A percentile compares a stretch with the other conserved stretches of the same genome.
phyloP scores from a whole-genome alignment of 2,888 invertebrate genomes.

The Ornithoptera priamus region DNA sequence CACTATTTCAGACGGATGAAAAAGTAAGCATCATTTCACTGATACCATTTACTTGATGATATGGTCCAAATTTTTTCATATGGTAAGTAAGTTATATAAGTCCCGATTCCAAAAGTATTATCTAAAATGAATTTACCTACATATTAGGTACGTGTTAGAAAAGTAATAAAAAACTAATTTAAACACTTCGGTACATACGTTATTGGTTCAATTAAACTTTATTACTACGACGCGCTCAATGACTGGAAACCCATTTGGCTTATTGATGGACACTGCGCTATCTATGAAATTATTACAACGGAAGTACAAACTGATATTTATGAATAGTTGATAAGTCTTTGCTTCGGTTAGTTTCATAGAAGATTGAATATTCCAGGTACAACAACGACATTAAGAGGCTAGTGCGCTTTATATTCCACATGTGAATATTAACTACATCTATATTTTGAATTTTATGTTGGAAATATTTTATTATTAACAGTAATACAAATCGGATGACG shows the following conservation, averaged over 20 bases:
- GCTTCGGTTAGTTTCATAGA: neutral
- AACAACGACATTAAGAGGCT: too few relatives aligned
- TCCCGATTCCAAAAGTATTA: neutral
- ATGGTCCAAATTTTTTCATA: too few relatives aligned
- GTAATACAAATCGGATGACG: too few relatives aligned
- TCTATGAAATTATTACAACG: conserved; percentile 10
- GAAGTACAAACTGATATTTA: conserved; percentile 10
- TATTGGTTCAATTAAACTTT: conserved; percentile 19
- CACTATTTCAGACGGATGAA: too few relatives aligned
- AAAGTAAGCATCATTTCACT: too few relatives aligned
- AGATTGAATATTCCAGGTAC: neutral
- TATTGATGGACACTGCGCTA: conserved; percentile 15
- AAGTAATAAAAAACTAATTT: conserved; percentile 1
- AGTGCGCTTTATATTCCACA: too few relatives aligned
- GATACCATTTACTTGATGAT: too few relatives aligned
- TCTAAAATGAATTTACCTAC: neutral
- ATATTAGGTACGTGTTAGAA: neutral
- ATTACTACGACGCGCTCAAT: conserved; percentile 21
- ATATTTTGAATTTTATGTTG: too few relatives aligned
- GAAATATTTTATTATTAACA: too few relatives aligned
- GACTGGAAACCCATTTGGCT: conserved; percentile 19
- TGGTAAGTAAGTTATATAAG: too few relatives aligned
- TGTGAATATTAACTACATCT: too few relatives aligned
- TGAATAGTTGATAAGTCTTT: neutral
- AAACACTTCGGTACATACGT: conserved; percentile 2